phyloP scores from a whole-genome alignment of 2,888 invertebrate genomes.

The Sphaerophoria rueppellii region DNA sequence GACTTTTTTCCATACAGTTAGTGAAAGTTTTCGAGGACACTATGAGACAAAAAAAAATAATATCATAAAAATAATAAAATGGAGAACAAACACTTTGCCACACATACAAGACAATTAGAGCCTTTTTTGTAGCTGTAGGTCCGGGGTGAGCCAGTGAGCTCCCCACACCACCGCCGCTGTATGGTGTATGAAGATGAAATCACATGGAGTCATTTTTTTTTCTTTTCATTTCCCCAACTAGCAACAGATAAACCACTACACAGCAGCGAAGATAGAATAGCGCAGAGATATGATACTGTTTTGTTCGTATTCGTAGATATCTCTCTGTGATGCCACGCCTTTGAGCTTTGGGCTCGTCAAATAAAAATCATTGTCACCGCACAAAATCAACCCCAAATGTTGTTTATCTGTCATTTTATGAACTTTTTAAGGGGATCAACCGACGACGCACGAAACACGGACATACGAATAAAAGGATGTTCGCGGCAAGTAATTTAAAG shows the following conservation, averaged over 20 bases:
- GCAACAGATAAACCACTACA: constrained; percentile 69
- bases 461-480: constrained; percentile 35
- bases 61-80: constrained; percentile 19
- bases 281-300: constrained; percentile 73
- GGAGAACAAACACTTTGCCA: constrained; percentile 58
- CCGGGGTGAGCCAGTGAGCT: constrained; percentile 39
- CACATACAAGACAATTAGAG: constrained; percentile 30
- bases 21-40: constrained; percentile 67
- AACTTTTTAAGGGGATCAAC: constrained; percentile 29
- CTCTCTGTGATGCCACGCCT: constrained; percentile 72
- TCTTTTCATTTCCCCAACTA: constrained; percentile 62
- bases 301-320: constrained; percentile 73
- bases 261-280: constrained; percentile 64
- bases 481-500: constrained; percentile 6
- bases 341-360: constrained; percentile 72
- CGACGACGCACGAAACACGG: constrained; percentile 36
- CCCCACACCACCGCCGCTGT: not conserved
- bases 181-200: constrained; percentile 18
- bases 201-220: constrained; percentile 51
- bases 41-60: constrained; percentile 12
- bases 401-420: constrained; percentile 5
- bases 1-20: constrained; percentile 18
- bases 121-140: not conserved
- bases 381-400: constrained; percentile 71
- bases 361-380: constrained; percentile 74